A percentile compares a stretch with the other conserved stretches of the same genome.
These are phyloP conservation scores for Pherbina coryleti DNA, from an alignment of 2,888 invertebrate species.

Conservation along the genomic window DNA sequence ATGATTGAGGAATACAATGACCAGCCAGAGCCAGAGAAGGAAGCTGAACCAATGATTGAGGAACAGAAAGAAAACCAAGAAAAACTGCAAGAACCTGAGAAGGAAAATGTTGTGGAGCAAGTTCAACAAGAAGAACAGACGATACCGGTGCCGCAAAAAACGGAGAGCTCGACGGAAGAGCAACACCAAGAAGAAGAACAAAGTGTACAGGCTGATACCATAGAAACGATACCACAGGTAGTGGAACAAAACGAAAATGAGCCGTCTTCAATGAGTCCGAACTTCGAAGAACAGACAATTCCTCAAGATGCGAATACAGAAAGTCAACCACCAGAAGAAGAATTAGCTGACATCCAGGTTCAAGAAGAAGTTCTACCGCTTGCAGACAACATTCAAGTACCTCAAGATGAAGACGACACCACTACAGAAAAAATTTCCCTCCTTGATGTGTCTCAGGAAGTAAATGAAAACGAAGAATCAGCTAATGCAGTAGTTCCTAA, in stretches of 20 bases:
- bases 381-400: neutral
- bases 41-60: neutral
- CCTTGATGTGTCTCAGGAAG: neutral
- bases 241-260: constrained; percentile 3
- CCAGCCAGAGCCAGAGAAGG: constrained; percentile 4
- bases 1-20: neutral
- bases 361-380: neutral
- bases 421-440: neutral
- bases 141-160: neutral
- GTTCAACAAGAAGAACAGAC: neutral
- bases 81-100: neutral
- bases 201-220: neutral
- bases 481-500: neutral
- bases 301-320: neutral
- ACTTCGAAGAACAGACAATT: neutral
- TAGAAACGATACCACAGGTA: neutral
- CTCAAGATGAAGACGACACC: neutral
- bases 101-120: neutral
- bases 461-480: neutral
- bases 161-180: neutral
- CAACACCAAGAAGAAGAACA: neutral
- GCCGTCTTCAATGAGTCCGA: neutral
- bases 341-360: neutral
- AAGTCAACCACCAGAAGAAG: neutral
- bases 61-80: neutral